Evolutionary conservation across 1,140 invertebrate species (phyloP).

Genomic region (Drosophila truncata): DNA sequence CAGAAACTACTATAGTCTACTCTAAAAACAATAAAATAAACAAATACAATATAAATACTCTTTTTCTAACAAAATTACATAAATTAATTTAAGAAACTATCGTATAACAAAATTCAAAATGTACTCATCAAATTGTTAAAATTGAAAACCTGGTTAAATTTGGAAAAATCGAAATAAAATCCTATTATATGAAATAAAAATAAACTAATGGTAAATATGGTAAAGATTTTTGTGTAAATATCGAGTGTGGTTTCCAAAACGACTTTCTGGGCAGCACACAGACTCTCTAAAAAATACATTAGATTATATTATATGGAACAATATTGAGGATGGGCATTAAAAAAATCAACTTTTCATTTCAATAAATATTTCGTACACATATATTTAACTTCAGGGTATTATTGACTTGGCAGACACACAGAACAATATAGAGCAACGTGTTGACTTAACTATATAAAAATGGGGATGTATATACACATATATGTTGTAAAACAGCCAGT

Average conservation of each 20-base stretch:
- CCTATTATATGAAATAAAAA: not conserved
- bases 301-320: slow-evolving; percentile 7
- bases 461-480: slow-evolving; percentile 5
- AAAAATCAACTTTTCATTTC: slow-evolving; percentile 59
- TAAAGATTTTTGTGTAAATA: slow-evolving; percentile 9
- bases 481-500: slow-evolving; percentile 47
- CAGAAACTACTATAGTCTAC: slow-evolving; percentile 47
- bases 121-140: slow-evolving; percentile 10
- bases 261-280: slow-evolving; percentile 26
- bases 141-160: slow-evolving; percentile 12
- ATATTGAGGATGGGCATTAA: slow-evolving; percentile 29
- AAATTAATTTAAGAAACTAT: slow-evolving; percentile 24
- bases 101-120: slow-evolving; percentile 28
- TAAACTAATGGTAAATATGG: not conserved
- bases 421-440: slow-evolving; percentile 54
- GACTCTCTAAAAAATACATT: slow-evolving; percentile 29
- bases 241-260: slow-evolving; percentile 18
- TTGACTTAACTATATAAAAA: slow-evolving; percentile 43
- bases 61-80: slow-evolving; percentile 45
- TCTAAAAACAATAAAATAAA: slow-evolving; percentile 58
- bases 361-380: slow-evolving; percentile 82
- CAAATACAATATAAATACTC: slow-evolving; percentile 48
- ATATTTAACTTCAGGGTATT: slow-evolving; percentile 69
- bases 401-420: slow-evolving; percentile 64
- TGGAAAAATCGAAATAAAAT: slow-evolving; percentile 11